Base-by-base conservation (phyloP, 2,888 invertebrate genomes). In the Sinodicranocentrus sp. region DNA sequence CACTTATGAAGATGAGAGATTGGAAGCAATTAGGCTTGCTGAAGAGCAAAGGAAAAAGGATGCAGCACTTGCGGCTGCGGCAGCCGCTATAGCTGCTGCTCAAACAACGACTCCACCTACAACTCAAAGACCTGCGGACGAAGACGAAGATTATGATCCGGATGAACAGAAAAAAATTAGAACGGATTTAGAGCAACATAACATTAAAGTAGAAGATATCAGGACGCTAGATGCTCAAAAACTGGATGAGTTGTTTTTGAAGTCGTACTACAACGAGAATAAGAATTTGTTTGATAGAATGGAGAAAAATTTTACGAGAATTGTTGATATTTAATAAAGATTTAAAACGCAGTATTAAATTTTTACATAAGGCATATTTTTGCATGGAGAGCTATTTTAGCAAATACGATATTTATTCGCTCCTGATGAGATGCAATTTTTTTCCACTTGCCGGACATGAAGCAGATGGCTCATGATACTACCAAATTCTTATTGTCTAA, bases 1-100 rank as follows among this genome's bases (percentile, higher is more conserved):
- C 15, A 57, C 79, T 0, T 86, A 84, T 39, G 86, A 86, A 57
- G 84, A 75, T 33, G 86, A 86, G 28, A 57, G 86, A 43, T 59
- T 72, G 0, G 85, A 84, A 28, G 72, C 71, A 23, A 79, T 79
- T 39, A 26, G 72, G 39, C 2, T 79, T 19, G 65, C 71, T 3
- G 85, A 80, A 71, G 78, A 71, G 19, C 17, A 59, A 17, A 54
- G 43, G 21, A 71, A 61, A 52, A 43, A 52, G 43, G 73, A 77
- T 33, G 68, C 67, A 1, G 70, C 73, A 2, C 25, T 39, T 1
- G 68, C 70, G 8, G 84, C 80, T 3, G 84, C 68, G 0, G 73
- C 63, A 2, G 84, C 70, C 1, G 84, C 84, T n/a, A 23, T 15
- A n/a, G 63, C 39, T 5, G 33, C 61, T 8, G 79, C 59, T 15